A percentile compares a stretch with the other conserved stretches of the same genome.
Conservation (phyloP, 2,797 vertebrate genomes). For the Cephalopachus bancanus region DNA sequence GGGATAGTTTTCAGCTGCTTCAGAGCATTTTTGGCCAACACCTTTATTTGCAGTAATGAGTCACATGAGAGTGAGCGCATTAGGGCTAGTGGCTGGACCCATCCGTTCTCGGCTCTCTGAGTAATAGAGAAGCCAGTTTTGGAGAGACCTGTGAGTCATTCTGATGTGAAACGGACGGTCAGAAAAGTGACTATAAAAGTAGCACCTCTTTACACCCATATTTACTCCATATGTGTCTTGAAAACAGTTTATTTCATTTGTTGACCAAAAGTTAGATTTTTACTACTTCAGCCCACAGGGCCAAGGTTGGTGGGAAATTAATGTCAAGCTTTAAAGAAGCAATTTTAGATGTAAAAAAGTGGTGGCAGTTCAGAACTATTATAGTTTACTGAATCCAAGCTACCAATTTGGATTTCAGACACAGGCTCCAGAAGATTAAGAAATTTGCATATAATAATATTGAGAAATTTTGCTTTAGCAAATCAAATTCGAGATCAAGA, state of each 20-base stretch:
- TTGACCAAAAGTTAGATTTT: slow-evolving; percentile 69
- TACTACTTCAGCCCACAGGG: slow-evolving; percentile 14
- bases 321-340: slow-evolving; percentile 27
- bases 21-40: slow-evolving; percentile 39
- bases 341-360: not conserved
- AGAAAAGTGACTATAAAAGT: slow-evolving; percentile 80
- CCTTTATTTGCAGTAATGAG: slow-evolving; percentile 76
- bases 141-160: slow-evolving; percentile 72
- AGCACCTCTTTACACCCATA: slow-evolving; percentile 79
- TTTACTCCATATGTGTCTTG: slow-evolving; percentile 82
- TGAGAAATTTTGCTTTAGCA: not conserved
- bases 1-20: slow-evolving; percentile 80
- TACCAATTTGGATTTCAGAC: slow-evolving; percentile 19
- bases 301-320: slow-evolving; percentile 36
- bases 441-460: not conserved
- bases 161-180: slow-evolving; percentile 65
- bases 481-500: slow-evolving; percentile 1
- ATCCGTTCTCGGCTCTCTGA: accelerated
- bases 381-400: not conserved
- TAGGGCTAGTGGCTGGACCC: not conserved
- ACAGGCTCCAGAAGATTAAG: not conserved
- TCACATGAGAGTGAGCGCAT: slow-evolving; percentile 25
- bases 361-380: not conserved
- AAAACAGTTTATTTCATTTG: slow-evolving; percentile 71
- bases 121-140: slow-evolving; percentile 23